Percentiles rank a stretch among this genome's conserved stretches.
Evolutionary conservation across 2,113 vertebrate species (phyloP).

Genomic region (Lepus americanus): DNA sequence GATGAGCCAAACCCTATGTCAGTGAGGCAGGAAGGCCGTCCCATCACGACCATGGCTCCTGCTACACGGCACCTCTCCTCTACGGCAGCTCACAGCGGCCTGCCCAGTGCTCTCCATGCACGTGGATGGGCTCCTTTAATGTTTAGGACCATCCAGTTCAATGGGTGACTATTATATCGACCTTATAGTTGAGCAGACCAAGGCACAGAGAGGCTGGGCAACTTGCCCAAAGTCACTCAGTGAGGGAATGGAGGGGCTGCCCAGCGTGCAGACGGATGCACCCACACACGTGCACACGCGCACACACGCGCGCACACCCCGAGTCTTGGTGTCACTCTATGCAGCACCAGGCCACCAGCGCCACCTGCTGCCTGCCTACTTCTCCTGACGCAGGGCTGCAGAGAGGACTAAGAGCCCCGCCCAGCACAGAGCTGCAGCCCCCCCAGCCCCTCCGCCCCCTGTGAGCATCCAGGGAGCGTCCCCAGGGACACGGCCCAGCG

Average conservation of each 20-base stretch:
- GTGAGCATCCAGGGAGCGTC: neutral
- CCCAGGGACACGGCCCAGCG: neutral
- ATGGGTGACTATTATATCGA: neutral
- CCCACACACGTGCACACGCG: too few species aligned
- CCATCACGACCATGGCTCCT: neutral
- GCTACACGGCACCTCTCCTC: neutral
- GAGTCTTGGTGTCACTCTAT: neutral
- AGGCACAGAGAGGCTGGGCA: slow-evolving; percentile 52
- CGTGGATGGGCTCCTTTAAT: neutral
- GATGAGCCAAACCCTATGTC: neutral
- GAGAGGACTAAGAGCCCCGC: too few species aligned
- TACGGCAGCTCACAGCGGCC: neutral
- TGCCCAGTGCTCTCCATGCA: neutral
- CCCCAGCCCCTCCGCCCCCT: too few species aligned
- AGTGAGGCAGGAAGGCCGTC: too few species aligned
- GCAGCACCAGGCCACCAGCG: neutral
- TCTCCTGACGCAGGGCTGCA: neutral
- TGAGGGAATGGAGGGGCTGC: neutral
- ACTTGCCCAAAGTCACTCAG: neutral
- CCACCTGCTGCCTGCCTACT: neutral
- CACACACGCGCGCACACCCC: neutral
- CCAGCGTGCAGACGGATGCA: too few species aligned
- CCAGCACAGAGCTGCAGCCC: accelerated
- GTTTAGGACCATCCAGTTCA: slow-evolving; percentile 29
- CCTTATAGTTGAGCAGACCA: slow-evolving; percentile 2